These are phyloP conservation scores for Campaea margaritaria DNA, from an alignment of 2,888 invertebrate species.

Conservation along the genomic window DNA sequence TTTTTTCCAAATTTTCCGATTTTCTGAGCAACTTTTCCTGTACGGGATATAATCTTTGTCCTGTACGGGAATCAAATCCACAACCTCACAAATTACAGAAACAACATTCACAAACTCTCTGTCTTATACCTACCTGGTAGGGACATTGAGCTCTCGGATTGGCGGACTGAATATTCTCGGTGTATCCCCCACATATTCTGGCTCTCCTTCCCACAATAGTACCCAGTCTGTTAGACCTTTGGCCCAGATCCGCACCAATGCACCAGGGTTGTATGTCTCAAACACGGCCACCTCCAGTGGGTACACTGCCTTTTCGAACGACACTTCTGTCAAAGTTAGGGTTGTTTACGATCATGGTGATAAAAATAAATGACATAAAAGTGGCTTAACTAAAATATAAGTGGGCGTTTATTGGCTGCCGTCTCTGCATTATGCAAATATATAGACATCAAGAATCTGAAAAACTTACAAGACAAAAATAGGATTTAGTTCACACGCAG, in stretches of 20 bases:
- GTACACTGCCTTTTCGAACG: slow-evolving; percentile 88
- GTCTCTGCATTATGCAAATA: too few relatives aligned
- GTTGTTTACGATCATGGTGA: slow-evolving; percentile 52
- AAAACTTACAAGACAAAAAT: too few relatives aligned
- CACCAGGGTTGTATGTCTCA: slow-evolving; percentile 95
- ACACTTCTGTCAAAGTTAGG: slow-evolving; percentile 83
- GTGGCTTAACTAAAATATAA: too few relatives aligned
- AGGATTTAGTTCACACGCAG: too few relatives aligned
- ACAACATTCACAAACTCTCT: too few relatives aligned
- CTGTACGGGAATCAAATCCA: too few relatives aligned
- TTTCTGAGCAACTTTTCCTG: too few relatives aligned
- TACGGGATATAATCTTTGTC: too few relatives aligned
- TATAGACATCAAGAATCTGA: too few relatives aligned
- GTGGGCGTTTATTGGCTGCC: too few relatives aligned
- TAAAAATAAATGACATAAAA: slow-evolving; percentile 1
- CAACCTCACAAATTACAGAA: too few relatives aligned
- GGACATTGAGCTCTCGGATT: slow-evolving; percentile 83
- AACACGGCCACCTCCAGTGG: slow-evolving; percentile 90
- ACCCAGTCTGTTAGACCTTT: slow-evolving; percentile 86
- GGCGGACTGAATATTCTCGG: slow-evolving; percentile 92
- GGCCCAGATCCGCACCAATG: slow-evolving; percentile 92
- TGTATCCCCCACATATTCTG: slow-evolving; percentile 85
- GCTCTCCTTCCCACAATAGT: slow-evolving; percentile 91
- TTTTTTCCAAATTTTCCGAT: too few relatives aligned
- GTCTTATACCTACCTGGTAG: slow-evolving; percentile 63